phyloP scores from a whole-genome alignment of 30 jellyfish, hydroid and myxozoan species.

The Chironex yamaguchii region DNA sequence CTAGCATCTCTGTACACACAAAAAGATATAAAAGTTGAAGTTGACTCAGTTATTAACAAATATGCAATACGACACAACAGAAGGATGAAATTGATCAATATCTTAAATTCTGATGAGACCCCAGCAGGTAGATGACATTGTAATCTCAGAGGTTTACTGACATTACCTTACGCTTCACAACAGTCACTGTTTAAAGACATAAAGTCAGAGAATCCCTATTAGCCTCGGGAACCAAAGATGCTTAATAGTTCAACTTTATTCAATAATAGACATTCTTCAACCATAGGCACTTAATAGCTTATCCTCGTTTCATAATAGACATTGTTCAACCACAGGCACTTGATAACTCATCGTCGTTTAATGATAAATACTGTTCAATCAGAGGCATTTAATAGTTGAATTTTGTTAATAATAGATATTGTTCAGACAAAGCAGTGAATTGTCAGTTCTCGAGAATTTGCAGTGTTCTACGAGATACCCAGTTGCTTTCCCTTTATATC shows the following conservation, averaged over 20 bases:
- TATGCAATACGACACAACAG: constrained; percentile 5
- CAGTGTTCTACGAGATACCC: not conserved
- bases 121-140: not conserved
- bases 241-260: not conserved
- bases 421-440: no score
- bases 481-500: constrained; percentile 10
- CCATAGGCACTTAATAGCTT: not conserved
- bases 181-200: not conserved
- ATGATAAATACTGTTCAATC: no score
- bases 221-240: not conserved
- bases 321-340: constrained; percentile 7
- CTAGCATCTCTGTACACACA: constrained; percentile 16
- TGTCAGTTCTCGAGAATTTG: no score
- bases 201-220: no score
- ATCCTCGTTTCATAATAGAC: not conserved
- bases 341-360: no score
- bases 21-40: constrained; percentile 12
- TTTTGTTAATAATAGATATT: no score
- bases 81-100: not conserved
- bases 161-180: no score
- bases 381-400: no score
- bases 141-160: constrained; percentile 2
- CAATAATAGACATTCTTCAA: not conserved
- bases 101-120: not conserved
- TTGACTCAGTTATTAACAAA: not conserved